Evolutionary conservation across 2,113 vertebrate genomes (phyloP), one percentile per base, ranked within the genome.

Genomic region (Bolborhynchus lineola): DNA sequence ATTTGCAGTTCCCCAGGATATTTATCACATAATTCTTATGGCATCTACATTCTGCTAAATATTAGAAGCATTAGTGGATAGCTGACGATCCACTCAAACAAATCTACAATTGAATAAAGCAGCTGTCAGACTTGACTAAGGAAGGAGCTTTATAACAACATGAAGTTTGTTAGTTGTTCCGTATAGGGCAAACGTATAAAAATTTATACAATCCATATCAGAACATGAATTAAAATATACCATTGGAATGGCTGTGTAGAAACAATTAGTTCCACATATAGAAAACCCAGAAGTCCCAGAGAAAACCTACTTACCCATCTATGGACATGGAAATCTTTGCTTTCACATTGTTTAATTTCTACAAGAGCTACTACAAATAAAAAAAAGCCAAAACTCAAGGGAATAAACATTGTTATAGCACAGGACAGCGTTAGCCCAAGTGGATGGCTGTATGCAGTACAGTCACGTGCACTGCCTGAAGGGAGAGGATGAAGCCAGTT

Each of bases 401-500:
- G 14, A 57, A 67, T 49, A 49, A 88, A 41, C 26, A 21, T 5
- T 63, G 10, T 44, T 29, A 24, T 8, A 59, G 24, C 13, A 11
- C 35, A 46, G 39, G 25, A 71, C 20, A 26, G 17, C 3, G 37
- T 25, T 21, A 88, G n/a, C 24, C 21, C 13, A 5, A 24, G 2
- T 16, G 25, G n/a, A 21, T 3, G 11, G 79, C 3, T 47, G 12
- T 4, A 62, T 18, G 18, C 21, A 2, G 1, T 11, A 57, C 1
- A 44, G 41, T 9, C 4, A 3, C 0, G 1, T 41, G 31, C 33
- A 5, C 0, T 62, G 24, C 26, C 31, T 37, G 11, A 72, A 71
- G 6, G 14, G 19, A 78, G 13, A 14, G 18, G 26, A 46, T 11
- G n/a, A 88, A 68, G 35, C 16, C 6, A 50, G 14, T 8, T 80